phyloP scores from a whole-genome alignment of 2,888 invertebrate genomes.

The Diarsia dahlii region DNA sequence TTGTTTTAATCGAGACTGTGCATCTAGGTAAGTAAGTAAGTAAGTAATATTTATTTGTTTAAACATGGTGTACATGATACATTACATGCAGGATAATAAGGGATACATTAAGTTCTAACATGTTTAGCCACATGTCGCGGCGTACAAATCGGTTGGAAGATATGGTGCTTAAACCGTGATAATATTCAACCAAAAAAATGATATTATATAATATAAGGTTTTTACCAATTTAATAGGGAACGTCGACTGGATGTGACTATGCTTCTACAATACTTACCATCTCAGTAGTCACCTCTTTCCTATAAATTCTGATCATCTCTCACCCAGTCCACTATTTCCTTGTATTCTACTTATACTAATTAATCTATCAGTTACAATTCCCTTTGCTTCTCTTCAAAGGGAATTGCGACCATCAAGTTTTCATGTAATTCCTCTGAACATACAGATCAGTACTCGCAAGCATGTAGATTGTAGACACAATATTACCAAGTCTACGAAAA shows the following conservation, averaged over 20 bases:
- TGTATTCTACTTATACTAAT: background rate
- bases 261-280: background rate
- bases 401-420: slow-evolving; percentile 8
- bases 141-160: too few species aligned
- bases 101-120: too few species aligned
- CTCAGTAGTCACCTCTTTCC: background rate
- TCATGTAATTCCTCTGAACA: slow-evolving; percentile 4
- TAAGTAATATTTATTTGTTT: too few species aligned
- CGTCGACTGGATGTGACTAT: background rate
- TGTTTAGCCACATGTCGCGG: too few species aligned
- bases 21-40: too few species aligned
- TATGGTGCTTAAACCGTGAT: too few species aligned
- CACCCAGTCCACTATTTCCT: background rate
- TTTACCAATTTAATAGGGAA: background rate
- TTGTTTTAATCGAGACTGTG: too few species aligned
- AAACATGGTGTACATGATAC: too few species aligned
- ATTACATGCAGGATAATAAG: too few species aligned
- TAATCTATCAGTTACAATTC: background rate
- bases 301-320: background rate
- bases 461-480: slow-evolving; percentile 12
- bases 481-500: slow-evolving; percentile 28
- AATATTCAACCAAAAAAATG: too few species aligned
- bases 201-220: too few species aligned
- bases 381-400: background rate
- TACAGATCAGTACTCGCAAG: slow-evolving; percentile 17